Evolutionary conservation across 2,797 vertebrate genomes (phyloP), one percentile per base, ranked within the genome.

Genomic region (Crenichthys baileyi): DNA sequence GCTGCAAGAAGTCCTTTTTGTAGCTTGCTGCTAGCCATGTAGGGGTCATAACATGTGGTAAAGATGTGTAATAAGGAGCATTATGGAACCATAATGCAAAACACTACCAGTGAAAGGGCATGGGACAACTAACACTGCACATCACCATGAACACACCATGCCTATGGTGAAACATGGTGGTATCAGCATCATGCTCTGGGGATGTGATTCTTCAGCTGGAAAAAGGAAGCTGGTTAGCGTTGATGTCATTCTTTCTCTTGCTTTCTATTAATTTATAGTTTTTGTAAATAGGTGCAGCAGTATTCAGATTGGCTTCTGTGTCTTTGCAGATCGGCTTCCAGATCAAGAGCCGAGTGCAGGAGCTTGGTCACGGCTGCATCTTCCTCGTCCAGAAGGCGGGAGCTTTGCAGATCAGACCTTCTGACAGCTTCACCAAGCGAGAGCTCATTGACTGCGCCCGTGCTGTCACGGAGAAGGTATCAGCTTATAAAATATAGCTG

Each of bases 301-400:
- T 71, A 8, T 24, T 50, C 13, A 50, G 1, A 13, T 20, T n/a
- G 5, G 63, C n/a, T 56, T 81, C 3, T 56, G 9, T 73, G 22
- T 71, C 61, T 15, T 0, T 75, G 31, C 90, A 99, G 98, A 97
- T 99, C 0, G 98, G 98, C 63, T 97, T 97, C 92, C 98, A 99
- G 94, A 98, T 99, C 88, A 97, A 95, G 90, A 96, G 93, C 0
- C 96, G 98, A 0, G 97, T 99, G 75, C 98, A 99, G 92, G 98
- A 99, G 75, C 96, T 99, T 36, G 98, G 98, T 18, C 98, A 99
- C 0, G 97, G 98, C 84, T 99, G 98, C 70, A 99, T 99, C 91
- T 98, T 96, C 89, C 96, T 99, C 84, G 98, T 99, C n/a, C 98
- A 99, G 93, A 99, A 99, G 93, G 98, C 98, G 0, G 98, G 98